Evolutionary conservation across 2,888 invertebrate genomes (phyloP), one percentile per base, ranked within the genome.

Genomic region (Seira sanloemensis): DNA sequence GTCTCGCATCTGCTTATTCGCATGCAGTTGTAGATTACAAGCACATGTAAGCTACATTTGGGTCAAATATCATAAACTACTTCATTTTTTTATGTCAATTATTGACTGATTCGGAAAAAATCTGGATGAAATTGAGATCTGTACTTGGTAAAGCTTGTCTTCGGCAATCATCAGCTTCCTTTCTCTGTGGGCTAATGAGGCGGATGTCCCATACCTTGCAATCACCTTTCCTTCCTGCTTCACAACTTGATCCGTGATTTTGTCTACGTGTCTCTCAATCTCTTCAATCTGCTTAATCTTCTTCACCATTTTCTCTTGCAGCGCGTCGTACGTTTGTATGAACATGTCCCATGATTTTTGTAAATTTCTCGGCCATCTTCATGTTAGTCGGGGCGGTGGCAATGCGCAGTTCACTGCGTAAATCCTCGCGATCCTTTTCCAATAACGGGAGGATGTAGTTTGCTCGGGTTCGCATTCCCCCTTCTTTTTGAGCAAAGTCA

Each of bases 1-100:
- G 12, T 94, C 93, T 24, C 97, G 92, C 90, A 96, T 92, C 88
- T 93, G 93, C 76, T 93, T 93, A 91, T 97, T 97, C 84, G 95
- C 94, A 1, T 95, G 93, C 27, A 85, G 83, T 79, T 87, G 77
- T 0, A 81, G n/a, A 58, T 89, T 85, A 76, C 80, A 88, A 18
- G 72, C 50, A 19, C 78, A 78, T 7, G 37, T 71, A 23, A 23
- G 50, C 78, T 78, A 19, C 21, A 23, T 23, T 7, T 58, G 25
- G 12, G 4, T 4, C 68, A 65, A 18, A 21, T 23, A n/a, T 4
- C 37, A n/a, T 9, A 4, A 73, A 16, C 25, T 23, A 5, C 9
- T n/a, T 58, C 37, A 37, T 7, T 37, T 4, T 37, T 7, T 37
- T 37, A 58, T 73, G 12, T 58, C 25, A 73, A 73, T 37, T 24